Percentiles rank a stretch among this genome's conserved stretches.
phyloP scores from a whole-genome alignment of 2,113 vertebrate genomes.

The Nerophis ophidion region DNA sequence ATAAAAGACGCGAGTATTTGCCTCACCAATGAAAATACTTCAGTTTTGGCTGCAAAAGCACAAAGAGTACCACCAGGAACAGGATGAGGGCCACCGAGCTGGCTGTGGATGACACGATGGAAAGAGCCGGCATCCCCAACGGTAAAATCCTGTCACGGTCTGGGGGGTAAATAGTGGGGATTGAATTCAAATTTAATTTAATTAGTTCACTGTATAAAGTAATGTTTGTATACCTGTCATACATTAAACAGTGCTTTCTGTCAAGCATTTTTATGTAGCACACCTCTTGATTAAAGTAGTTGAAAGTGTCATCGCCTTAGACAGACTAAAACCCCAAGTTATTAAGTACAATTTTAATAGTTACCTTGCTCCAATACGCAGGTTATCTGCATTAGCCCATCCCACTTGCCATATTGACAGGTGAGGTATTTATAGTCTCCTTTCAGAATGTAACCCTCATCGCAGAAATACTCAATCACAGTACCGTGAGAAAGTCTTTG shows the following conservation, averaged over 20 bases:
- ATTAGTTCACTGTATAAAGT: too few relatives aligned
- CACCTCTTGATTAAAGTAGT: background rate
- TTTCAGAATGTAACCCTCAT: slow-evolving; percentile 91
- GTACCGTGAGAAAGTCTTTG: slow-evolving; percentile 81
- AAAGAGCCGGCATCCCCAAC: slow-evolving; percentile 85
- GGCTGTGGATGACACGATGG: slow-evolving; percentile 93
- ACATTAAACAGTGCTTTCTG: too few relatives aligned
- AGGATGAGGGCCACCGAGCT: slow-evolving; percentile 91
- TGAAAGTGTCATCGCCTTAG: background rate
- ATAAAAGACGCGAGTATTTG: background rate
- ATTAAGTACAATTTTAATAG: background rate
- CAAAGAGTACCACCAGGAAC: slow-evolving; percentile 92
- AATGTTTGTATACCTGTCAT: too few relatives aligned
- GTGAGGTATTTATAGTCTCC: slow-evolving; percentile 96
- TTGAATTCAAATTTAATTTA: background rate
- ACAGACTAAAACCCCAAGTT: background rate
- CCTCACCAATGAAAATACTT: slow-evolving; percentile 94
- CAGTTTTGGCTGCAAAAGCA: slow-evolving; percentile 93
- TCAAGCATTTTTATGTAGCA: background rate
- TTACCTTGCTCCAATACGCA: slow-evolving; percentile 83
- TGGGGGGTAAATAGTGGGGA: slow-evolving; percentile 39
- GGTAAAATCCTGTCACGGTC: slow-evolving; percentile 76
- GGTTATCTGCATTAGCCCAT: slow-evolving; percentile 88
- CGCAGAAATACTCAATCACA: slow-evolving; percentile 93
- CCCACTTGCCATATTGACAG: slow-evolving; percentile 92